Base-by-base conservation (phyloP, 2,888 invertebrate genomes). In the Xestia ashworthii region DNA sequence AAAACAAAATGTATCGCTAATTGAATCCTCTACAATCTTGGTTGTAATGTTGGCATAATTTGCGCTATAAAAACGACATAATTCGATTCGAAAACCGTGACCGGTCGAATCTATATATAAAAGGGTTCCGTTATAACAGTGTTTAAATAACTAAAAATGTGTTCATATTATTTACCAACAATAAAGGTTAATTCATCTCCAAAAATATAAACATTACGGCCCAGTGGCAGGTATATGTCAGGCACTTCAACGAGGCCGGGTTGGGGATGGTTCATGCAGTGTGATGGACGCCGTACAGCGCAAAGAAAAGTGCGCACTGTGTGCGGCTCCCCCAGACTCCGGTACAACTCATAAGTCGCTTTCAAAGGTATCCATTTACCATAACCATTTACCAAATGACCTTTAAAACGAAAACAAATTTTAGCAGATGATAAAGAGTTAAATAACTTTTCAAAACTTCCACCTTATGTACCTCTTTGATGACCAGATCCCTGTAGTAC, bases 291-390 rank as follows among this genome's bases (percentile, higher is more conserved):
- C 16, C 93, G 94, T 44, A 93, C 90, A 3, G 94, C 93, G 74
- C 91, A 89, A 8, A 97, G 86, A 80, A 96, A 95, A 44, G 89
- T 88, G 22, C 95, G 93, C 22, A 95, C 93, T 0, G 97, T 95
- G 80, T 95, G 96, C 0, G 97, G 97, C 82, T 97, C 96, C 19
- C 97, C 97, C 60, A 97, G 87, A 48, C 87, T 88, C 77, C 91
- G 90, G 90, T 97, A 97, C 60, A 97, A 89, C 64, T 92, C 86
- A 84, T 97, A 97, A 16, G 95, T 88, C 5, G 91, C 93, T 85
- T 93, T 93, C 69, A 97, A 88, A 1, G 97, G 97, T 38, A 97
- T 86, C 76, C 94, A 92, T 78, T 93, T 88, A 5, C 93, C 95
- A 82, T 91, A 95, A 16, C 91, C 93, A 71, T 93, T 91, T 2